Evolutionary conservation across 2,888 invertebrate genomes (phyloP).

Genomic region (Rambutsinella grinnellia): DNA sequence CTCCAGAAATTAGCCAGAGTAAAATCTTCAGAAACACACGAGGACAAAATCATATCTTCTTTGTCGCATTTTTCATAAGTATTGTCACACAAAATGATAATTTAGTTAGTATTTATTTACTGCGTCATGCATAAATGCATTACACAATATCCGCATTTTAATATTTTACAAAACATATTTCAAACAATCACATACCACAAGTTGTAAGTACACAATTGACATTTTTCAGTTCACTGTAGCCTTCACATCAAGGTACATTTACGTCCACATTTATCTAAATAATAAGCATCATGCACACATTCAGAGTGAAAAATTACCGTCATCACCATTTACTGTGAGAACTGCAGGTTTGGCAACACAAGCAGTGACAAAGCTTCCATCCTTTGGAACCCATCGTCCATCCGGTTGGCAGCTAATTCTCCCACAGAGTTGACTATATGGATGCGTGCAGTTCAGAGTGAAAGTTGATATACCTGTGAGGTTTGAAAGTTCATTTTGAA

Average conservation of each 20-base stretch:
- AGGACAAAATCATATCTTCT: too few species aligned
- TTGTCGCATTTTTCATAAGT: too few species aligned
- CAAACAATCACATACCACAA: neutral
- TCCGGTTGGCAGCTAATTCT: constrained; percentile 57
- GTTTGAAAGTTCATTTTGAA: constrained; percentile 18
- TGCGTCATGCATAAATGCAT: too few species aligned
- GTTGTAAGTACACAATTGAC: too few species aligned
- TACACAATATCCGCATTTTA: neutral
- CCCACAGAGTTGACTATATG: constrained; percentile 57
- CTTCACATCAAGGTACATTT: too few species aligned
- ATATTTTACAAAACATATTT: neutral
- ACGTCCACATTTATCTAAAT: too few species aligned
- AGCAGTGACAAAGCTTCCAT: constrained; percentile 54
- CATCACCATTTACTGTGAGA: constrained; percentile 50
- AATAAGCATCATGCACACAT: constrained; percentile 23
- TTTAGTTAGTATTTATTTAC: too few species aligned
- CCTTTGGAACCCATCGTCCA: constrained; percentile 55
- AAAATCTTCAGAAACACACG: too few species aligned
- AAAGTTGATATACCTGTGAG: constrained; percentile 44
- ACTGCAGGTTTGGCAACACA: constrained; percentile 47
- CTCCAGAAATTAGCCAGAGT: too few species aligned
- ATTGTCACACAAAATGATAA: too few species aligned
- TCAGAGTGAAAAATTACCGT: constrained; percentile 40
- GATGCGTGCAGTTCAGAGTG: constrained; percentile 54
- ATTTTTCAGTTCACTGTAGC: too few species aligned